Conservation (phyloP, 23 tunicate species). For the Trididemnum clinides region DNA sequence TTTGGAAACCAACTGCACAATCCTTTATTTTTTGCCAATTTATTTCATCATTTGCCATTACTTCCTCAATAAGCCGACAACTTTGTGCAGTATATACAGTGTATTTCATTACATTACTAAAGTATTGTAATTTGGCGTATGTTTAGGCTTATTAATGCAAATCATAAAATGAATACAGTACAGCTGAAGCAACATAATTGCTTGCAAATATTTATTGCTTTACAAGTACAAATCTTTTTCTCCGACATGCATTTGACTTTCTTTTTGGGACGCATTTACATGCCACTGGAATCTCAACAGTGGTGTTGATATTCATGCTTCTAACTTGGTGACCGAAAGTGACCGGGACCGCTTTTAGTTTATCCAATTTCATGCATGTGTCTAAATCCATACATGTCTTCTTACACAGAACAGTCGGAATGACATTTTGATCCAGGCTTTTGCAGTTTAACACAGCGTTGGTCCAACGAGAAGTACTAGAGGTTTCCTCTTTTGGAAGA, state of each 20-base stretch:
- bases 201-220: too few relatives aligned
- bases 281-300: not conserved
- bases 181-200: too few relatives aligned
- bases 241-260: not conserved
- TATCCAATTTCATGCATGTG: not conserved
- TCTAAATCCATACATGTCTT: not conserved
- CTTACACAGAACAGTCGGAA: constrained; percentile 8
- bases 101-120: too few relatives aligned
- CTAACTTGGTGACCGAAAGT: not conserved
- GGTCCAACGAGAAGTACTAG: not conserved
- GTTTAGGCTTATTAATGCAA: too few relatives aligned
- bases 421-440: not conserved
- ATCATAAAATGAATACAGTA: too few relatives aligned
- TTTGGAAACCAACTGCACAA: too few relatives aligned
- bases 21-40: too few relatives aligned
- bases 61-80: too few relatives aligned
- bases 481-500: not conserved
- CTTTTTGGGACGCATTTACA: constrained; percentile 23
- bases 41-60: too few relatives aligned
- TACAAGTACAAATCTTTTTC: too few relatives aligned
- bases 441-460: not conserved
- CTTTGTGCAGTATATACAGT: too few relatives aligned
- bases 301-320: not conserved
- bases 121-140: too few relatives aligned
- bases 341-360: constrained; percentile 1